Conservation (phyloP, 1,140 invertebrate genomes). For the Nomia melanderi region DNA sequence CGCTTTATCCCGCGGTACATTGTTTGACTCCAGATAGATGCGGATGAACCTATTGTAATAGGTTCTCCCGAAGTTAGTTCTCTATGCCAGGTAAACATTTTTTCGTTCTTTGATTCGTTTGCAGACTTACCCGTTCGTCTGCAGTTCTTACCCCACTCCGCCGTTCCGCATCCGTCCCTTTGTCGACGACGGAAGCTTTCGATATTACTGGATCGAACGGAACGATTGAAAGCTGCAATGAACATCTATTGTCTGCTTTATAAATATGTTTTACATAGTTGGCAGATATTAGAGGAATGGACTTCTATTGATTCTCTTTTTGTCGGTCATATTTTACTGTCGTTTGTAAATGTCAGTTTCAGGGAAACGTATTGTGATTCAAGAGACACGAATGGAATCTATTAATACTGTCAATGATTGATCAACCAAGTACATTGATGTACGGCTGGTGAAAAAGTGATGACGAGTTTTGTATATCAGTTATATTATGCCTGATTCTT, state of each 20-base stretch:
- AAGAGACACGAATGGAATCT: too few relatives aligned
- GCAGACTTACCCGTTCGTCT: neutral
- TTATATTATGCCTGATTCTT: too few relatives aligned
- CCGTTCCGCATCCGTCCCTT: too few relatives aligned
- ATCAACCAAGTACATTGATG: too few relatives aligned
- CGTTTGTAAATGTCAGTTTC: too few relatives aligned
- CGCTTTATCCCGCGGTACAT: constrained; percentile 40
- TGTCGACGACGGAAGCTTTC: neutral
- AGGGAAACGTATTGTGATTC: too few relatives aligned
- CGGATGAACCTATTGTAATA: neutral
- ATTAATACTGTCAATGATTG: too few relatives aligned
- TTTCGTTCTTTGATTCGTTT: constrained; percentile 4
- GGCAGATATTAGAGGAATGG: neutral
- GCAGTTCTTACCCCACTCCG: too few relatives aligned
- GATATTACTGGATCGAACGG: neutral
- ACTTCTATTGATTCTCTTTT: neutral
- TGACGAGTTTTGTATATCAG: too few relatives aligned
- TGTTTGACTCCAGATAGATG: constrained; percentile 34
- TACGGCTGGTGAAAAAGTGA: too few relatives aligned
- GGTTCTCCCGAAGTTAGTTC: neutral
- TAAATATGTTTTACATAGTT: neutral
- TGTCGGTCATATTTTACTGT: neutral
- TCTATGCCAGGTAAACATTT: neutral
- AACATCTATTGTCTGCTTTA: neutral
- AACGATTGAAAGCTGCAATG: neutral